These are phyloP conservation scores for Spodoptera exigua DNA, from an alignment of 2,888 invertebrate species.

Conservation along the genomic window DNA sequence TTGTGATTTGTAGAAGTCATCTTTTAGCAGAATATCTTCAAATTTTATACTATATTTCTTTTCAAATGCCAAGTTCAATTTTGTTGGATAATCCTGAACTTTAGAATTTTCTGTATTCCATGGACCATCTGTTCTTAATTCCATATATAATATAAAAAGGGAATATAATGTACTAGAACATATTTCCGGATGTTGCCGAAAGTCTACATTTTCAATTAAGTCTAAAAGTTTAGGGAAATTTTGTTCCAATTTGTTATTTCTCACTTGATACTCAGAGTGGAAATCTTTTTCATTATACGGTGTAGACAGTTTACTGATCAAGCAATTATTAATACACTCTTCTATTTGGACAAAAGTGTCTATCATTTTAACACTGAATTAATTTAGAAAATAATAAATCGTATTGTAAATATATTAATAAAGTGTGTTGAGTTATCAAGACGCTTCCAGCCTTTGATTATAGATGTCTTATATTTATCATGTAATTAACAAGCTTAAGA, in stretches of 20 bases:
- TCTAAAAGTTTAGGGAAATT: constrained; percentile 65
- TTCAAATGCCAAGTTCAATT: constrained; percentile 69
- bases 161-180: constrained; percentile 64
- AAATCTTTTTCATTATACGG: constrained; percentile 70
- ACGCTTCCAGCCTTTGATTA: too few relatives aligned
- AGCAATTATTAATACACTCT: constrained; percentile 64
- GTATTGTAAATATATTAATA: too few relatives aligned
- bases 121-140: constrained; percentile 67
- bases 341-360: constrained; percentile 51
- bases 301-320: constrained; percentile 72
- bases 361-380: constrained; percentile 41
- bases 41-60: constrained; percentile 64
- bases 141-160: constrained; percentile 72
- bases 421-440: too few relatives aligned
- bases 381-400: too few relatives aligned
- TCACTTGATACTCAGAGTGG: constrained; percentile 71
- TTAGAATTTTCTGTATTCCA: constrained; percentile 70
- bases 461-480: too few relatives aligned
- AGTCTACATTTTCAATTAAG: constrained; percentile 64
- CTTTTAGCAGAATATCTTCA: constrained; percentile 61
- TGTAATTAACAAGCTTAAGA: too few relatives aligned
- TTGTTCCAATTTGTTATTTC: constrained; percentile 65
- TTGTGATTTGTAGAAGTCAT: constrained; percentile 67
- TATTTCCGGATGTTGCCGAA: constrained; percentile 56
- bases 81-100: constrained; percentile 62